Base-by-base conservation (phyloP, 1,140 invertebrate genomes). In the Oppia nitens region DNA sequence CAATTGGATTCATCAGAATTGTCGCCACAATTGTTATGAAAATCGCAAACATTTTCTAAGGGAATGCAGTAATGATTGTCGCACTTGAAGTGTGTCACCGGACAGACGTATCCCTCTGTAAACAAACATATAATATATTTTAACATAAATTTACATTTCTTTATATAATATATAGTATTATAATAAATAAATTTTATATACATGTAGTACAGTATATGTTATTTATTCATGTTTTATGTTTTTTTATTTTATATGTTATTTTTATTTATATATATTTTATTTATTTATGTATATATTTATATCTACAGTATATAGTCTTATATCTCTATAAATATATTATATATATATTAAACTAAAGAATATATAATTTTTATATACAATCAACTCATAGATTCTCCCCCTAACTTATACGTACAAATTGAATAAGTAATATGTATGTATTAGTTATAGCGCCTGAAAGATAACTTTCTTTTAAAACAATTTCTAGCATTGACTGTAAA, bases 1-100 rank as follows among this genome's bases (percentile, higher is more conserved):
- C 66, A 67, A 71, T 92, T 88, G 68, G 90, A 89, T 71, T 93
- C 89, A 68, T 93, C 88, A 0, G 84, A 86, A 28, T 85, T 83
- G 69, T 96, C 91, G 23, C 84, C 87, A 71, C 92, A 96, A 68
- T 94, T 87, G 69, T 93, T 85, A 4, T 83, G 73, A 14, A 85
- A 82, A 71, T 92, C 85, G 70, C 88, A 89, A n/a, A 63, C 53
- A 26, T 60, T 60, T 26, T 53, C 20, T 17, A 45, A 45, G 1
- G 57, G 49, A 17, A 29, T 28, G 47, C 60, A 61, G 20, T 61
- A 61, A 40, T 57, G 45, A 28, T 57, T 56, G 29, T 57, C 48
- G 26, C 55, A 56, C 21, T 61, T 57, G 23, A 56, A 58, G 26
- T 61, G 54, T 26, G 40, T 57, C 24, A 45, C 29, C 1, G 55